These are phyloP conservation scores for Calonectris borealis DNA, from an alignment of 2,113 vertebrate genomes.

Conservation along the genomic window DNA sequence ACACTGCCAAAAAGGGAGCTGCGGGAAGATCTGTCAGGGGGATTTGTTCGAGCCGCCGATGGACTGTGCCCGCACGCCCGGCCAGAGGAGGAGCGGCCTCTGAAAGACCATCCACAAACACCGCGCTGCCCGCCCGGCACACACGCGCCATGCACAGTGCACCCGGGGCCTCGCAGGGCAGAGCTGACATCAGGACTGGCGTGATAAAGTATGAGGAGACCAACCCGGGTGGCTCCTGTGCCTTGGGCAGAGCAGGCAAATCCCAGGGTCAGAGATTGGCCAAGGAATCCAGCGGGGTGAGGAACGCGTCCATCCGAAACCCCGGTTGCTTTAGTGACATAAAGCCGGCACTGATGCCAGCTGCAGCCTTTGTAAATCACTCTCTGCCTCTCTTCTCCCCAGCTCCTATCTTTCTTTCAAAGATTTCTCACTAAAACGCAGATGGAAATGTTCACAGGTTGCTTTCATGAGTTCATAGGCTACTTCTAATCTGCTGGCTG, in stretches of 20 bases:
- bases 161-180: neutral
- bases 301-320: neutral
- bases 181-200: neutral
- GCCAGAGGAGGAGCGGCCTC: neutral
- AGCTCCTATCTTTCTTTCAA: neutral
- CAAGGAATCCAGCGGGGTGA: neutral
- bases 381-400: neutral
- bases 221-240: neutral
- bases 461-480: slow-evolving; percentile 24
- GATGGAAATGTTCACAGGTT: slow-evolving; percentile 8
- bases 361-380: neutral
- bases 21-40: rapidly evolving
- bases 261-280: neutral
- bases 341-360: neutral
- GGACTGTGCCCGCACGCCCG: neutral
- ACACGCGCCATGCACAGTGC: neutral
- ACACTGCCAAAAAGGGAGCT: neutral
- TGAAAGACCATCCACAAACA: neutral
- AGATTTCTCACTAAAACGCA: slow-evolving; percentile 32
- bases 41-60: neutral
- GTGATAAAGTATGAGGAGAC: neutral
- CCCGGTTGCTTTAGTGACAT: neutral
- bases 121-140: neutral
- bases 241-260: neutral
- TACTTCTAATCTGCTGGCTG: neutral